Evolutionary conservation across 1,140 invertebrate species (phyloP).

Genomic region (Platorchestia sp.): DNA sequence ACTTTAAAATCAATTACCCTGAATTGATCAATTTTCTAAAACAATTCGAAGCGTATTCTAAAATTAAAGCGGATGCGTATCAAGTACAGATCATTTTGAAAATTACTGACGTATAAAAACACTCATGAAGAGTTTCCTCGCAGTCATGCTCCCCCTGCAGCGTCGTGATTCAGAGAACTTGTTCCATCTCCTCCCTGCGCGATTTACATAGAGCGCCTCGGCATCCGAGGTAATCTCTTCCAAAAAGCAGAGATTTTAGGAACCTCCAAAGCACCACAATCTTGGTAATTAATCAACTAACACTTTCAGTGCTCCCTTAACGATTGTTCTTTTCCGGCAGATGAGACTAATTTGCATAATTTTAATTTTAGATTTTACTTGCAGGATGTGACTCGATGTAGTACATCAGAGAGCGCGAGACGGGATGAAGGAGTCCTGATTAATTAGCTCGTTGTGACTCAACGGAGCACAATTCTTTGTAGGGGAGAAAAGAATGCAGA

Average conservation of each 20-base stretch:
- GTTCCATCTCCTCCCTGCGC: background rate
- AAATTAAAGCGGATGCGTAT: too few relatives aligned
- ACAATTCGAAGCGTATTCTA: too few relatives aligned
- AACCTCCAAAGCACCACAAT: constrained; percentile 42
- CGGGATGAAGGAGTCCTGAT: background rate
- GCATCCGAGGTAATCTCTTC: constrained; percentile 29
- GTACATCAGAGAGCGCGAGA: background rate
- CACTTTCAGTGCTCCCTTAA: constrained; percentile 43
- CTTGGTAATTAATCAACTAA: constrained; percentile 47
- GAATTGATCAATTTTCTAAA: too few relatives aligned
- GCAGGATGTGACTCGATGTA: background rate
- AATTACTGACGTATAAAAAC: background rate
- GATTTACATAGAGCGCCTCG: background rate
- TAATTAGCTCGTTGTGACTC: too few relatives aligned
- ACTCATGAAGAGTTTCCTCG: background rate
- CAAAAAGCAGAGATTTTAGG: constrained; percentile 33
- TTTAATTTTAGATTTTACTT: constrained; percentile 50
- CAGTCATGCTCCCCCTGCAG: background rate
- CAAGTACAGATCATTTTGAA: background rate
- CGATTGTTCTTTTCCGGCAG: constrained; percentile 35
- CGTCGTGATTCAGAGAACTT: background rate
- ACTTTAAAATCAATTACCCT: too few relatives aligned
- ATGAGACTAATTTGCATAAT: constrained; percentile 32
- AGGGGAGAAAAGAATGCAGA: background rate
- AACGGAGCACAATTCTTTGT: too few relatives aligned